Evolutionary conservation across 2,888 invertebrate species (phyloP), one percentile per base, ranked within the genome.

Genomic region (Eupsilia transversa): DNA sequence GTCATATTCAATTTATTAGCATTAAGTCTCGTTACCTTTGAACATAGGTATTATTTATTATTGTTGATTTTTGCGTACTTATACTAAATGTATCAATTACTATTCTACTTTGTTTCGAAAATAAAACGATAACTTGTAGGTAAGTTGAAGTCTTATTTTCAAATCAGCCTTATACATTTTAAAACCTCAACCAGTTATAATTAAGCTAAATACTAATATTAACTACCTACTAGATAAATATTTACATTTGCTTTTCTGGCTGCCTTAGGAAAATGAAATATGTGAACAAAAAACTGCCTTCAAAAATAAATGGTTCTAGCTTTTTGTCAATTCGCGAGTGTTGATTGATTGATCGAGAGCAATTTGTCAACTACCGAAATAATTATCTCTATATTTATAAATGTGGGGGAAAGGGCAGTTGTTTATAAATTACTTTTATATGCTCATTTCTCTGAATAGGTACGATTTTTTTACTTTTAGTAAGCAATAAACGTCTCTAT

Each of bases 91-190:
- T 0, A 6, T 10, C 14, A 5, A 23, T n/a, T n/a, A n/a, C 20
- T 38, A 9, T 38, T 38, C 20, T 38, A 23, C 14, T 35, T 67
- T 57, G 52, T 65, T 67, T 87, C 88, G 85, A 89, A 89, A 88
- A 77, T 80, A 79, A 78, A 83, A 89, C 89, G 59, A 75, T 82
- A 87, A 86, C 75, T 35, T 27, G n/a, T n/a, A n/a, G n/a, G n/a
- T 52, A 17, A 27, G 46, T 84, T 83, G 66, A 79, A 75, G 89
- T 88, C 71, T 72, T 72, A 87, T 69, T 89, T 89, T 87, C 84
- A 88, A 89, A 70, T 67, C 23, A 41, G 35, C 30, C 46, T 46
- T 69, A 38, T 49, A 49, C n/a, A 46, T 27, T 77, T 41, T 35
- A 43, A 66, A 60, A 68, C 67, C 68, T n/a, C 61, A 56, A 66